phyloP scores from a whole-genome alignment of 2,797 vertebrate genomes.

The Trichosurus vulpecula region DNA sequence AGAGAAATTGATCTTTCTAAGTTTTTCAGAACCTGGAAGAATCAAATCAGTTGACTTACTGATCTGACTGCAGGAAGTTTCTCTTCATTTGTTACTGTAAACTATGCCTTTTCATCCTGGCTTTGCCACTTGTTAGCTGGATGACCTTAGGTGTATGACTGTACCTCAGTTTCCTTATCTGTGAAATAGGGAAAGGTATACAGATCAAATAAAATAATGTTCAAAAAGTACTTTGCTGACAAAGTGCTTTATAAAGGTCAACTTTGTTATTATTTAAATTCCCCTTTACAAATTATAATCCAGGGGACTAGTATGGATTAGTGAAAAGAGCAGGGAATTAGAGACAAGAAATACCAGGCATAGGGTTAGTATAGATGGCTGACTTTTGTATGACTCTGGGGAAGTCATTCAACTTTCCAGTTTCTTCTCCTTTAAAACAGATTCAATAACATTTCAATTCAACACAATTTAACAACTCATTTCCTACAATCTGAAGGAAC shows the following conservation, averaged over 20 bases:
- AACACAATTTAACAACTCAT: background rate
- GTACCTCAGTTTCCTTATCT: background rate
- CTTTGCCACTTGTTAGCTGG: background rate
- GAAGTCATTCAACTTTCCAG: background rate
- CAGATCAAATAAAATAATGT: background rate
- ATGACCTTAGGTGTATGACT: background rate
- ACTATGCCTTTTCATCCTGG: too few relatives aligned
- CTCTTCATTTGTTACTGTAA: background rate
- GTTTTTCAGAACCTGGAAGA: background rate
- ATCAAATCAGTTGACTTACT: background rate
- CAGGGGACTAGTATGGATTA: background rate
- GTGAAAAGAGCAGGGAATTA: background rate
- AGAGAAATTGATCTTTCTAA: background rate
- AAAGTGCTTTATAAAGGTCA: background rate
- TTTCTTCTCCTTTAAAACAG: conserved; percentile 24
- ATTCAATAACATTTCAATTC: background rate
- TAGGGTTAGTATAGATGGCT: background rate
- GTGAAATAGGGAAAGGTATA: background rate
- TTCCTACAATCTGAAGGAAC: background rate
- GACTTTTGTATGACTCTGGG: background rate
- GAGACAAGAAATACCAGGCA: background rate
- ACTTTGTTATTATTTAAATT: background rate
- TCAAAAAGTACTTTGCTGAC: background rate
- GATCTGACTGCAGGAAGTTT: background rate
- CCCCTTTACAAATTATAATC: background rate